Evolutionary conservation across 2,113 vertebrate genomes (phyloP), one percentile per base, ranked within the genome.

Genomic region (Psephotus haematonotus): DNA sequence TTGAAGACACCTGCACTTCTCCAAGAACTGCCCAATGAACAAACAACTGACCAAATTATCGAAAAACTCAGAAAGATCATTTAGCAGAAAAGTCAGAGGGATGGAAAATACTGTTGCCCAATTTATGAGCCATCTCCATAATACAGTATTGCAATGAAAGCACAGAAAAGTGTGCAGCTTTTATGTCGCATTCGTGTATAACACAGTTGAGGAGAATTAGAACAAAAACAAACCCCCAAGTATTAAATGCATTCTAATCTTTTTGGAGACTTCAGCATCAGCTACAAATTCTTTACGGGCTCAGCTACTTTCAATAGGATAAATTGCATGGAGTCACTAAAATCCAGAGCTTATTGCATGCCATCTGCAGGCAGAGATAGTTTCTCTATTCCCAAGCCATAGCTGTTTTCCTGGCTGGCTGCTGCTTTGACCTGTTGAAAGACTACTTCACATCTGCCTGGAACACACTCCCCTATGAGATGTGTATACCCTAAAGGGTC

Each of bases 401-500:
- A 24, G 81, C 87, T 57, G 46, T 24, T 90, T 77, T 55, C 70
- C 74, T 67, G 80, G 64, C 83, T 87, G 74, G 72, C 46, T 88
- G 86, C 87, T 91, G 65, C 90, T 84, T 39, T 37, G 88, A 92
- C 92, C 90, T 90, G 76, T 71, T 94, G 78, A 80, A 68, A 74
- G 79, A 24, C 11, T 82, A 27, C 22, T 78, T 77, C 7, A 0
- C 3, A 10, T 19, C 65, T 80, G 44, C 25, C 78, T 92, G 62
- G 79, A 84, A n/a, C 79, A 44, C 15, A 2, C 65, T 72, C 86
- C 88, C 39, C 0, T 3, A 47, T 76, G 93, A 43, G 52, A 69
- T 3, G 23, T 37, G 62, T 43, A 77, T 70, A 65, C 69, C 79
- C 39, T 4, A 12, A 13, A 11, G 78, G 74, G 37, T 77, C 82